Evolutionary conservation across 2,888 invertebrate species (phyloP), one percentile per base, ranked within the genome.

Genomic region (Aradus depressus): DNA sequence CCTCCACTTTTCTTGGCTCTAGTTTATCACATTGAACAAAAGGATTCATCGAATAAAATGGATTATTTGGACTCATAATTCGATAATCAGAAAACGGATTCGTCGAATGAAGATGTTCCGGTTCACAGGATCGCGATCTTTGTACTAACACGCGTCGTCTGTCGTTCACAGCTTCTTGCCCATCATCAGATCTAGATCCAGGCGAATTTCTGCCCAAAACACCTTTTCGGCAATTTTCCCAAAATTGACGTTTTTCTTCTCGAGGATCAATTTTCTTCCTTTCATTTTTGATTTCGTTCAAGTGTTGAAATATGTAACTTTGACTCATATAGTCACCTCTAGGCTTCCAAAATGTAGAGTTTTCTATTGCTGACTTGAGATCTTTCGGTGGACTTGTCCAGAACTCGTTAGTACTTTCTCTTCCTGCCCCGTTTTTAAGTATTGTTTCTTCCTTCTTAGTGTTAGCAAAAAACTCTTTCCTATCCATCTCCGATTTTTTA

Each of bases 231-330:
- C 54, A 54, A 22, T 47, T 54, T 35, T 56, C 56, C 56, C 56
- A 56, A 44, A 56, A 56, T 38, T 44, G 52, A 4, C 56, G 31
- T 28, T 56, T 56, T 31, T 54, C 54, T 28, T 56, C 56, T 18
- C 54, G 41, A 4, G 56, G 53, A 16, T 51, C 50, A n/a, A 48
- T 44, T 44, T 45, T 53, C 28, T 44, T 51, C 14, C 34, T 25
- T 18, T 44, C 44, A 25, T 56, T 53, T 10, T 44, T 37, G 14
- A 47, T 28, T 14, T 52, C 45, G 42, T 56, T 56, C 14, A 56
- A 31, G 19, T 48, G 47, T 14, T 45, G 48, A 31, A 56, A 56
- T 49, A 56, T 56, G 18, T 44, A 14, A 47, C 56, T 56, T 19
- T 54, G 51, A n/a, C 51, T 38, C 1, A 52, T 21, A 32, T 43